These are phyloP conservation scores for Agrochola macilenta DNA, from an alignment of 2,888 invertebrate species.

Conservation along the genomic window DNA sequence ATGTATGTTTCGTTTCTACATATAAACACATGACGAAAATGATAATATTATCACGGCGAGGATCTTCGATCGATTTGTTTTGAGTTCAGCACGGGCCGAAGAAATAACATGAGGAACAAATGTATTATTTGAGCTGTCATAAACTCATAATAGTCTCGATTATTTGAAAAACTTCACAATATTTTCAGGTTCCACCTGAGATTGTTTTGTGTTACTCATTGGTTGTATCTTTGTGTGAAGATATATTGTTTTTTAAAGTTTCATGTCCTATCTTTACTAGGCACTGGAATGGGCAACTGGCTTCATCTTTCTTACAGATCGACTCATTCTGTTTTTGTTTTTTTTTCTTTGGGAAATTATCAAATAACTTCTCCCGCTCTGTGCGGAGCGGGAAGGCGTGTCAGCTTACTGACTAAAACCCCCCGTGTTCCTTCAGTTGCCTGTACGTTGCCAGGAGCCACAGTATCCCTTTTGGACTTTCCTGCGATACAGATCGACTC, in stretches of 20 bases:
- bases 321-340: too few species aligned
- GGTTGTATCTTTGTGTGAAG: background rate
- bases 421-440: too few species aligned
- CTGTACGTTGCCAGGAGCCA: too few species aligned
- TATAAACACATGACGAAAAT: constrained; percentile 62
- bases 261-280: background rate
- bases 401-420: too few species aligned
- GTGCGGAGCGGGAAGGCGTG: too few species aligned
- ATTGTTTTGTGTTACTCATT: constrained; percentile 43
- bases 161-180: constrained; percentile 66
- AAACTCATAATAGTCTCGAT: constrained; percentile 45
- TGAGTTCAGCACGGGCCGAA: constrained; percentile 73
- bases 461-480: too few species aligned
- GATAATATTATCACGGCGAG: constrained; percentile 66
- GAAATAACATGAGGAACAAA: constrained; percentile 69
- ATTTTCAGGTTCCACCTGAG: constrained; percentile 52
- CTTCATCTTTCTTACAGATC: background rate
- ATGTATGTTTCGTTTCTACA: constrained; percentile 49
- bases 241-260: background rate
- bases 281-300: too few species aligned
- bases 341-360: too few species aligned
- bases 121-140: constrained; percentile 49
- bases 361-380: too few species aligned
- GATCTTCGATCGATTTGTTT: constrained; percentile 70
- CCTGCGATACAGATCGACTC: too few species aligned